Evolutionary conservation across 2,888 invertebrate species (phyloP), one percentile per base, ranked within the genome.

Genomic region (Incurvaria masculella): DNA sequence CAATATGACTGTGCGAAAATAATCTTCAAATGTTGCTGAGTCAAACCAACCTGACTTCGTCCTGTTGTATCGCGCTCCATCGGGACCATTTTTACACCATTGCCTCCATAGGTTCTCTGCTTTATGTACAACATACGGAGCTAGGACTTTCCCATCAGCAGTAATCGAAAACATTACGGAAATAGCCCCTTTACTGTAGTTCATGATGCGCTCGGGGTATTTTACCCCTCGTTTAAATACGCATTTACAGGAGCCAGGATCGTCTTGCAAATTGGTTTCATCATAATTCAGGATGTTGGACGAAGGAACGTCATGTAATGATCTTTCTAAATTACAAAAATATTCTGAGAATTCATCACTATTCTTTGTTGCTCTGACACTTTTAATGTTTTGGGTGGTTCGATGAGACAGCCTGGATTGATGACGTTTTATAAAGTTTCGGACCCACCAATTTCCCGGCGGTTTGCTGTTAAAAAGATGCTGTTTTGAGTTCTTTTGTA

Each of bases 141-240:
- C 51, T 18, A 54, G 52, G 2, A 55, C 41, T n/a, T 42, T 41
- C 18, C 55, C 56, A 44, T 51, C 49, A 20, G 55, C 56, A 2
- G 49, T 40, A 10, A 46, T 52, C 17, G 54, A 47, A 26, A 56
- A 53, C 54, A 55, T 57, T 21, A 56, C 49, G 14, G 55, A 56
- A 10, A 52, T 53, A 44, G 44, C 49, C 4, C 52, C 52, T 47
- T 57, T 56, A 6, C 52, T 46, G 27, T 46, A 41, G 46, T 56
- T 52, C 10, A 51, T 21, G 38, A 56, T 41, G 39, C 54, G 49
- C 52, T 58, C 56, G 18, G 54, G 57, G 46, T 55, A 55, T 38
- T 55, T 55, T 20, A 52, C 46, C 21, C 49, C 49, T 26, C 53
- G 45, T 40, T 52, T 49, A 44, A 50, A 51, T 19, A 56, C 50